Percentiles rank a stretch among this genome's conserved stretches.
phyloP scores from a whole-genome alignment of 2,113 vertebrate genomes.

The Seriola dumerili region DNA sequence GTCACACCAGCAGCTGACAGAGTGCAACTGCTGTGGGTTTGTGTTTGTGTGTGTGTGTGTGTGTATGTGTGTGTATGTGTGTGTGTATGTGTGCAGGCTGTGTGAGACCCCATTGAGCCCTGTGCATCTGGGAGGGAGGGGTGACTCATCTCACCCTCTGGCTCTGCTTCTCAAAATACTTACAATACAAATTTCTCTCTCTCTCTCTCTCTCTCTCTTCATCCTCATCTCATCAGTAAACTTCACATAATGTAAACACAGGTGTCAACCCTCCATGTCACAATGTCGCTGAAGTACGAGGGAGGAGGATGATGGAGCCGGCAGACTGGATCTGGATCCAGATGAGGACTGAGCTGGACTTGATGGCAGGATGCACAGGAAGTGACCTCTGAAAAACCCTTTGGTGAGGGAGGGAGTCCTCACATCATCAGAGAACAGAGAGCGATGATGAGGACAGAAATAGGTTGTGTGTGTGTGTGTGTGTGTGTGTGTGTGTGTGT shows the following conservation, averaged over 20 bases:
- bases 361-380: no score
- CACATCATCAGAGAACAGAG: background rate
- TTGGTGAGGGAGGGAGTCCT: slow-evolving; percentile 16
- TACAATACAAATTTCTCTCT: background rate
- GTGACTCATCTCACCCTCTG: slow-evolving; percentile 62
- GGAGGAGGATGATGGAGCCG: no score
- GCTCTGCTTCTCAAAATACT: slow-evolving; percentile 53
- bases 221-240: background rate
- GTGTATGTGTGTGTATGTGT: background rate
- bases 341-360: no score
- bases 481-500: background rate
- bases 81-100: no score
- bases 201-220: slow-evolving; percentile 19
- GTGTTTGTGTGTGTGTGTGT: slow-evolving; percentile 19
- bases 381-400: background rate
- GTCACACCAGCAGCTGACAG: no score
- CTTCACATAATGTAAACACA: no score
- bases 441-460: slow-evolving; percentile 16
- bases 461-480: slow-evolving; percentile 22
- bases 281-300: no score
- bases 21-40: background rate
- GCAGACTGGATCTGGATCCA: no score
- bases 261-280: no score
- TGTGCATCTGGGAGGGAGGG: slow-evolving; percentile 15
- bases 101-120: slow-evolving; percentile 14